phyloP scores from a whole-genome alignment of 2,797 vertebrate species.

The Hypotaenidia philippensis region DNA sequence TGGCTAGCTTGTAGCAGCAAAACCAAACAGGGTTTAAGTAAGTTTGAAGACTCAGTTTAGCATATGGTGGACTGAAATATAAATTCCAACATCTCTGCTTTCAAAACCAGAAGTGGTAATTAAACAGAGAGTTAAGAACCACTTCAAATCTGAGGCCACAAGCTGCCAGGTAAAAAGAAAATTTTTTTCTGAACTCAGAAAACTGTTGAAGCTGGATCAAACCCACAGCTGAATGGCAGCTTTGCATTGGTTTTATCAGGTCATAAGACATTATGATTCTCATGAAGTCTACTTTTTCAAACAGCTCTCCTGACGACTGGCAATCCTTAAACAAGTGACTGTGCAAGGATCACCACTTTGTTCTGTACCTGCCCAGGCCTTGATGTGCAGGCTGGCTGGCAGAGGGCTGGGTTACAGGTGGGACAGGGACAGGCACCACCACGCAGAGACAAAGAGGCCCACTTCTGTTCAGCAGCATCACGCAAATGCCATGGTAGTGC shows the following conservation, averaged over 20 bases:
- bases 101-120: conserved; percentile 4
- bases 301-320: neutral
- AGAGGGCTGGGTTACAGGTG: neutral
- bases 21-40: neutral
- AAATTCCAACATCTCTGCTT: neutral
- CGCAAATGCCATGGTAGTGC: neutral
- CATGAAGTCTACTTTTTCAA: neutral
- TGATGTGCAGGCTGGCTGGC: neutral
- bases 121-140: neutral
- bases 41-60: neutral
- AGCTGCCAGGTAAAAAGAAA: neutral
- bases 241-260: neutral
- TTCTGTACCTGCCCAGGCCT: neutral
- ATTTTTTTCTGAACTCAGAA: neutral
- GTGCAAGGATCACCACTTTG: neutral
- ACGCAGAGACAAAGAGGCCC: neutral
- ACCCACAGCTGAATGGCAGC: neutral
- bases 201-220: neutral
- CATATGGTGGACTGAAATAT: neutral
- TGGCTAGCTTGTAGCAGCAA: neutral
- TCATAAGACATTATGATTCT: neutral
- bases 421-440: neutral
- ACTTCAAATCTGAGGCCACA: neutral
- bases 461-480: neutral
- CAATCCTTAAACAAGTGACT: neutral